Evolutionary conservation across 2,797 vertebrate genomes (phyloP).

Genomic region (Neostethus bicornis): DNA sequence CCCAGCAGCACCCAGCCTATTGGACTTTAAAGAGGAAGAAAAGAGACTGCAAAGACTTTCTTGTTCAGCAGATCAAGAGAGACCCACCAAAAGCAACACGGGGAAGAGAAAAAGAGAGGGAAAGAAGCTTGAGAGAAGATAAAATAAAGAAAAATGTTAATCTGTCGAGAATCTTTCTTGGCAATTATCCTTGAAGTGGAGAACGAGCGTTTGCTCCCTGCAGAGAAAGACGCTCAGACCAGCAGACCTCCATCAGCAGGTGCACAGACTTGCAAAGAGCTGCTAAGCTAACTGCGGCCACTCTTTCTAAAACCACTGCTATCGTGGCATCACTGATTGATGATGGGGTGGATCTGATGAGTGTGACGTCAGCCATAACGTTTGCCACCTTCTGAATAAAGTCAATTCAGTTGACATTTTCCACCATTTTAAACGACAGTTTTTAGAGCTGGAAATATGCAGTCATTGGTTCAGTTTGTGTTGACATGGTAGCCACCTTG

Average conservation of each 20-base stretch:
- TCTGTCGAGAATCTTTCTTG: conserved; percentile 18
- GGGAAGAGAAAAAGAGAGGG: conserved; percentile 31
- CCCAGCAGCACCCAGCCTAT: conserved; percentile 59
- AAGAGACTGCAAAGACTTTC: conserved; percentile 49
- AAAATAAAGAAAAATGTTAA: conserved; percentile 33
- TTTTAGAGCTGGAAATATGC: no score
- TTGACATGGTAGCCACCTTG: no score
- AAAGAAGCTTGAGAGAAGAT: conserved; percentile 47
- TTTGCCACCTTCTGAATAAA: no score
- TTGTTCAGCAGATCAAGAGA: conserved; percentile 60
- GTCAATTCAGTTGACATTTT: no score
- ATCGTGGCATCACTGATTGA: no score
- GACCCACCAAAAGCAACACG: conserved; percentile 34
- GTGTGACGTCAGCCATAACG: no score
- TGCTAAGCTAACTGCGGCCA: no score
- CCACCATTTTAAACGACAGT: no score
- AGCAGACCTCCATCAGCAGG: neutral
- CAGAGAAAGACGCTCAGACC: neutral
- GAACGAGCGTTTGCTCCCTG: neutral
- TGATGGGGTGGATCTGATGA: no score
- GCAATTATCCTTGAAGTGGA: conserved; percentile 29
- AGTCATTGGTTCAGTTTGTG: no score
- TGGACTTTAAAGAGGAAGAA: conserved; percentile 66
- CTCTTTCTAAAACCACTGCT: no score
- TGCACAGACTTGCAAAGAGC: no score